Conservation (phyloP, 2,888 invertebrate species). For the Drosophila lacicola region DNA sequence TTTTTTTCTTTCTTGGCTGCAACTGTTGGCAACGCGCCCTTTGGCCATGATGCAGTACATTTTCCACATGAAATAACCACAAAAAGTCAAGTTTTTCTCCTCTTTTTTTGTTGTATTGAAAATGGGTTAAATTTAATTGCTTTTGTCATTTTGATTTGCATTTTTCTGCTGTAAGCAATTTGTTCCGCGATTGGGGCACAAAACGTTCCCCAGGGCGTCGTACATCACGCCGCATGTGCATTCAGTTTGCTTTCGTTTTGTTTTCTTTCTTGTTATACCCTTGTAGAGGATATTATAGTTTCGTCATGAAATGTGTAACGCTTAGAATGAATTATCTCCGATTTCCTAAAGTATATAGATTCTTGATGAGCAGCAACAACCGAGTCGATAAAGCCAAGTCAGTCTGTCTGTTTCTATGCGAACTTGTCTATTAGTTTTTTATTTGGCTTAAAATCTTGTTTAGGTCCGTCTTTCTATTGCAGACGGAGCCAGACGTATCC, state of each 20-base stretch:
- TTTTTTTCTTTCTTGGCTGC: slow-evolving; percentile 36
- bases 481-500: too few species aligned
- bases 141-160: slow-evolving; percentile 82
- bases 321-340: too few species aligned
- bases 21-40: slow-evolving; percentile 72
- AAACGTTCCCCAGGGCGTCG: slow-evolving; percentile 74
- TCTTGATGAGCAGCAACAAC: too few species aligned
- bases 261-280: slow-evolving; percentile 10
- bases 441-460: too few species aligned
- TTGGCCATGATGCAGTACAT: slow-evolving; percentile 80
- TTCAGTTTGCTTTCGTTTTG: slow-evolving; percentile 12
- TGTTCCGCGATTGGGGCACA: slow-evolving; percentile 52
- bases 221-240: slow-evolving; percentile 57
- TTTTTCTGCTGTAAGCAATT: slow-evolving; percentile 75
- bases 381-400: too few species aligned
- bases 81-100: slow-evolving; percentile 60
- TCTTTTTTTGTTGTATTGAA: slow-evolving; percentile 56
- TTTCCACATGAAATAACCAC: slow-evolving; percentile 83
- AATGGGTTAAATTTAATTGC: slow-evolving; percentile 81
- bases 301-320: too few species aligned
- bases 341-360: too few species aligned
- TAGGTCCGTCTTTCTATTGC: too few species aligned
- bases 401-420: too few species aligned
- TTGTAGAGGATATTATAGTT: background rate
- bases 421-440: too few species aligned